Base-by-base conservation (phyloP, 2,888 invertebrate species). In the Charanyca ferruginea region DNA sequence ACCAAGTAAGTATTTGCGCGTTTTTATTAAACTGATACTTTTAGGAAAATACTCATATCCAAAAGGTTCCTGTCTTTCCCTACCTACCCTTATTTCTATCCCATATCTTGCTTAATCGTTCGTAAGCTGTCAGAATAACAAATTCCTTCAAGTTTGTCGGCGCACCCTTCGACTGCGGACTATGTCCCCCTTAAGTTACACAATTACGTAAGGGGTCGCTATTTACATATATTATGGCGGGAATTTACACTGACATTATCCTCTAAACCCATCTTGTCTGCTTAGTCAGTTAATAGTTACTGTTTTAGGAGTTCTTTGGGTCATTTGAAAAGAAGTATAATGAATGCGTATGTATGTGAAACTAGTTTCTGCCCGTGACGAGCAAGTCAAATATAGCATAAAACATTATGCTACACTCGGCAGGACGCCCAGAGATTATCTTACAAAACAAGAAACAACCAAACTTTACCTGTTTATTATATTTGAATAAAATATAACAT, bases 241-340 rank as follows among this genome's bases (percentile, higher is more conserved):
- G 58, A 64, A 75, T 75, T 75, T 74, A 79, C 79, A 62, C 66
- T 48, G 73, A 62, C 74, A 62, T 75, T 79, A 75, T 75, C 79
- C 75, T 62, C 0, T 0, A 20, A 52, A 55, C 79, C 74, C 67
- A 75, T 75, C 79, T 79, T 44, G 42, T 16, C 44, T 59, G 55
- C 74, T 66, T 75, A 73, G 79, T 62, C 79, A 77, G 78, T 77
- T 77, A 57, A 73, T 77, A 57, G 73, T 53, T 8, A 18, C 35
- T 58, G 51, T 71, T 66, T 55, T 45, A 58, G 66, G 32, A 58
- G 25, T 44, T 55, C 22, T 7, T 25, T 23, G n/a, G 23, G 66
- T 28, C n/a, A 59, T 79, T 66, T 51, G 41, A 42, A 38, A 58
- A 41, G 20, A 62, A 41, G 13, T 28, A 35, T 55, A 47, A 48